These are phyloP conservation scores for Heliocidaris tuberculata DNA, from an alignment of 35 echinoderm and acorn worm genomes.

Conservation along the genomic window DNA sequence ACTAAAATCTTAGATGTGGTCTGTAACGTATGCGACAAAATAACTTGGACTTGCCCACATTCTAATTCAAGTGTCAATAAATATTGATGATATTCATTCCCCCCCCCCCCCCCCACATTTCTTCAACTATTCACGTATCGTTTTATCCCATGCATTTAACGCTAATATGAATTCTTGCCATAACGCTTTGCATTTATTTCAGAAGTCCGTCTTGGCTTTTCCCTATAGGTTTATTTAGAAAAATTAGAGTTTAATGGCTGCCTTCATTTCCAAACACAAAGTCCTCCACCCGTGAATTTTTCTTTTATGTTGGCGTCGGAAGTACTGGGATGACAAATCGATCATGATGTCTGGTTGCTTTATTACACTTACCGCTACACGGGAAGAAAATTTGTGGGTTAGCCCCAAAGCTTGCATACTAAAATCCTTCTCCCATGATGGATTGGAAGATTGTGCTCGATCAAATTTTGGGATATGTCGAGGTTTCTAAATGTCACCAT, in stretches of 20 bases:
- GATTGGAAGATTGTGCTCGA: slow-evolving; percentile 1
- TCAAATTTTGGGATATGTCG: slow-evolving; percentile 16
- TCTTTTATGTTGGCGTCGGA: neutral
- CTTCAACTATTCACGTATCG: too few relatives aligned
- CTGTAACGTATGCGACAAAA: too few relatives aligned
- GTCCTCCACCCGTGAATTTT: neutral
- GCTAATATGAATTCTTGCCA: too few relatives aligned
- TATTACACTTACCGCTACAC: neutral
- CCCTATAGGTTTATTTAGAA: neutral
- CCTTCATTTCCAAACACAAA: neutral
- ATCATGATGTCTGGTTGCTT: neutral
- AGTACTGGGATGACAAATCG: neutral
- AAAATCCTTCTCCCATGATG: neutral
- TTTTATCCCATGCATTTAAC: too few relatives aligned
- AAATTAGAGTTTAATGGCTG: neutral
- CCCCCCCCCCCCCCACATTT: too few relatives aligned
- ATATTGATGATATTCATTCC: too few relatives aligned
- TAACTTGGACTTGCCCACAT: too few relatives aligned
- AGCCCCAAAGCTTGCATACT: slow-evolving; percentile 31
- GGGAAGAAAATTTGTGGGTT: neutral
- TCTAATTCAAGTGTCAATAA: too few relatives aligned
- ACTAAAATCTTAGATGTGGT: too few relatives aligned
- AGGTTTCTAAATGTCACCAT: slow-evolving; percentile 32
- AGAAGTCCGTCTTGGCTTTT: too few relatives aligned
- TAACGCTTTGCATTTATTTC: too few relatives aligned